Evolutionary conservation across 1,140 invertebrate species (phyloP), one percentile per base, ranked within the genome.

Genomic region (Aphis gossypii): DNA sequence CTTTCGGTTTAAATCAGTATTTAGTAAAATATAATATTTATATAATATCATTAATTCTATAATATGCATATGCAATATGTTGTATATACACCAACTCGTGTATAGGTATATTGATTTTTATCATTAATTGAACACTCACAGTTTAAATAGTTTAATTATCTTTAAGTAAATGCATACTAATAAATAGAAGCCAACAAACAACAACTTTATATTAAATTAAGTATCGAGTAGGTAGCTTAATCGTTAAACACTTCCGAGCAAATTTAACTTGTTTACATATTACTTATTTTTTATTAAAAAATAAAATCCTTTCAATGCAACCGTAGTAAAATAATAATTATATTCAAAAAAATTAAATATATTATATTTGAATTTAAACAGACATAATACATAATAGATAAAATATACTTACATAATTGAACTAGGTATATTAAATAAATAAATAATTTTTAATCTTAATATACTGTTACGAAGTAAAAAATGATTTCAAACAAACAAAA

Each of bases 381-480:
- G 35, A 89, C 35, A 41, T 5, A n/a, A 68, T 11, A 44, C 6
- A 88, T 54, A 2, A 2, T 20, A 54, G n/a, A 89, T 89, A 54
- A 35, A 23, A 54, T 35, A 35, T 11, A 11, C 11, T 25, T 89
- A 41, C 20, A 41, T 89, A 56, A 56, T 89, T 89, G 38, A 48
- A 89, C 35, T 35, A 35, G 1, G 21, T 54, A 23, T 56, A 89
- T 51, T n/a, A 3, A n/a, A 48, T 51, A 87, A 48, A n/a, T 48
- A n/a, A 87, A 56, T 56, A 4, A 41, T 89, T 54, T 54, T 89
- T 89, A 88, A 89, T 89, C 48, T 38, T 56, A 56, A 56, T 56
- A 56, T 89, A 9, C 7, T 56, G 44, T 51, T 46, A 88, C 2
- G 30, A n/a, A 56, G 7, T 21, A 25, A 35, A 90, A 60, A 68